These are phyloP conservation scores for Psophia crepitans DNA, from an alignment of 2,113 vertebrate genomes.

Conservation along the genomic window DNA sequence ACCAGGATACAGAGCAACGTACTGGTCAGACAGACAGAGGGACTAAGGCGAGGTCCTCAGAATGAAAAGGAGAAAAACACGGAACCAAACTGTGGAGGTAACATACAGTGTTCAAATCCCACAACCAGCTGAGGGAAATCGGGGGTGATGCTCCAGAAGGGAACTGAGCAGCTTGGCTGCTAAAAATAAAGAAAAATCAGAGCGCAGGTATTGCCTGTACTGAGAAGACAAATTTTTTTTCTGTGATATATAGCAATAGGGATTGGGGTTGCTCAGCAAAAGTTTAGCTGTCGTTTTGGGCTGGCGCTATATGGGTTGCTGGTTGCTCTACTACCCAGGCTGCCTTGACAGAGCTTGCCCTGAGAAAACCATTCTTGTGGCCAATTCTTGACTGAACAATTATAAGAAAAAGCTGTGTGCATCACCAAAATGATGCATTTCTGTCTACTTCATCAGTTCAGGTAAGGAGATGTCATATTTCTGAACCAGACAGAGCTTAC, in stretches of 20 bases:
- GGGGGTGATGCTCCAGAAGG: background rate
- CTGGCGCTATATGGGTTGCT: background rate
- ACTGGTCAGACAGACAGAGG: background rate
- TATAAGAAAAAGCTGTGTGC: background rate
- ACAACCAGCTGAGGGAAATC: background rate
- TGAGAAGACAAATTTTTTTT: background rate
- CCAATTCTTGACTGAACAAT: too few species aligned
- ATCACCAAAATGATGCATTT: background rate
- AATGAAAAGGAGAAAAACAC: background rate
- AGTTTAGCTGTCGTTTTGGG: background rate
- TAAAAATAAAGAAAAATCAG: background rate
- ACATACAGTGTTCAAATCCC: background rate
- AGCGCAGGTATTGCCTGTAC: background rate
- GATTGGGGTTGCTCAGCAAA: background rate
- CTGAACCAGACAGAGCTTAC: background rate
- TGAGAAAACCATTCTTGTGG: background rate
- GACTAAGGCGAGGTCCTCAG: background rate
- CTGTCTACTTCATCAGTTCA: background rate
- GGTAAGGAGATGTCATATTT: fast-evolving
- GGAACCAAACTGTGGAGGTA: background rate
- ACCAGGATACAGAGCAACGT: background rate
- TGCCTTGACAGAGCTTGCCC: background rate
- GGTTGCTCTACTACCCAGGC: background rate
- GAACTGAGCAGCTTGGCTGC: background rate
- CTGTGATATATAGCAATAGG: background rate